Base-by-base conservation (phyloP, 2,113 vertebrate genomes). In the Maccullochella peelii region DNA sequence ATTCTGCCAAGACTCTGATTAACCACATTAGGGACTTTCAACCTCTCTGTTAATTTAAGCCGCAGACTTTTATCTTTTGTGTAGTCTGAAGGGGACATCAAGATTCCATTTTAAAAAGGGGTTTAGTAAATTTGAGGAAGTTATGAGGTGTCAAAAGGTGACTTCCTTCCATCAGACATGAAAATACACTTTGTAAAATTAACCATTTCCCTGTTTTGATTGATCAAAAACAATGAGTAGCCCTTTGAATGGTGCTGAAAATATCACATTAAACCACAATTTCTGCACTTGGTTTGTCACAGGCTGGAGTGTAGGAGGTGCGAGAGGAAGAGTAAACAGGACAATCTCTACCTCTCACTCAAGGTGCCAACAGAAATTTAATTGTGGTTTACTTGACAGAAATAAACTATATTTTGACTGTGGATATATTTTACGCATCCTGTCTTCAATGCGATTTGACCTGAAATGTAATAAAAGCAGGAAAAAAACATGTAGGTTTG, bases 131-230 rank as follows among this genome's bases (percentile, higher is more conserved):
- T 79, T 55, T 62, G 21, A 83, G 69, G 80, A 91, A 86, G 70
- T 70, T 16, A 33, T 23, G 11, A 20, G 1, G 20, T 57, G 23
- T 58, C 9, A 67, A 44, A 71, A 73, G 1, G 27, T 6, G 5
- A 57, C 55, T 59, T 79, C 38, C 38, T 70, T 80, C 38, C 11
- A 79, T 58, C 8, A 63, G 73, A 80, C 15, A 67, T 52, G 14
- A 58, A 86, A 55, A 73, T 40, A 36, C 1, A 36, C 14, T 44
- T 15, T 1, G 14, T 62, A 58, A 69, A 65, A 66, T 38, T 2
- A 61, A 54, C 47, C 23, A 75, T 10, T 84, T 90, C 52, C 65
- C 30, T 36, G 12, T 87, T 88, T 82, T 30, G 18, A 77, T 73
- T 63, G 2, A 40, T 77, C 0, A 63, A 23, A 68, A 61, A 18